A percentile compares a stretch with the other conserved stretches of the same genome.
Evolutionary conservation across 2,797 vertebrate species (phyloP).

Genomic region (Ciconia nigra): DNA sequence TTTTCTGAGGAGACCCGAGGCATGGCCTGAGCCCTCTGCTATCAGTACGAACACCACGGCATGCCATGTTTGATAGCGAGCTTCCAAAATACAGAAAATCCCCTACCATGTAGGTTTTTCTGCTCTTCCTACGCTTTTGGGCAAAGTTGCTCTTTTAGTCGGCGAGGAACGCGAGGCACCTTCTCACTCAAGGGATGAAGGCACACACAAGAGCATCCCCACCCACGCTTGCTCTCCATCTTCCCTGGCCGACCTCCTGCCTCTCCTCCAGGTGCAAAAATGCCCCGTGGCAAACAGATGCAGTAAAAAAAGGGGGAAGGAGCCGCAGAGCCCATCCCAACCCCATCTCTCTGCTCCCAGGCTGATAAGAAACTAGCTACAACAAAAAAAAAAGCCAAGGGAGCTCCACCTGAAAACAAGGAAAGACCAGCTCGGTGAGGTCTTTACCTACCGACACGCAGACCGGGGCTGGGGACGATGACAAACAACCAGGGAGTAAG

Average conservation of each 20-base stretch:
- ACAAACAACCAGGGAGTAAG: background rate
- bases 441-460: background rate
- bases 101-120: background rate
- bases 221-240: background rate
- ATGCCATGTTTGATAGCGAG: rapidly evolving
- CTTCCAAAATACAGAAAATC: background rate
- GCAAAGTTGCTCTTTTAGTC: background rate
- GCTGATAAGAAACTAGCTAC: background rate
- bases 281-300: background rate
- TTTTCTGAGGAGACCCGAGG: background rate
- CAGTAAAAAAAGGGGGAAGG: background rate
- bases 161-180: background rate
- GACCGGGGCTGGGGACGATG: rapidly evolving
- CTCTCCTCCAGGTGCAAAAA: constrained; percentile 11
- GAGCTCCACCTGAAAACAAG: background rate
- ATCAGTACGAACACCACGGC: rapidly evolving
- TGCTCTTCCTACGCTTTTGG: background rate
- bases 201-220: background rate
- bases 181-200: background rate
- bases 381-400: background rate
- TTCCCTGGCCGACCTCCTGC: background rate
- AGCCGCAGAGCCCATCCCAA: background rate
- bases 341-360: background rate
- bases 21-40: background rate
- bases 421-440: background rate